A percentile compares a stretch with the other conserved stretches of the same genome.
Conservation (phyloP, 1,140 invertebrate species). For the Ceratina australensis region DNA sequence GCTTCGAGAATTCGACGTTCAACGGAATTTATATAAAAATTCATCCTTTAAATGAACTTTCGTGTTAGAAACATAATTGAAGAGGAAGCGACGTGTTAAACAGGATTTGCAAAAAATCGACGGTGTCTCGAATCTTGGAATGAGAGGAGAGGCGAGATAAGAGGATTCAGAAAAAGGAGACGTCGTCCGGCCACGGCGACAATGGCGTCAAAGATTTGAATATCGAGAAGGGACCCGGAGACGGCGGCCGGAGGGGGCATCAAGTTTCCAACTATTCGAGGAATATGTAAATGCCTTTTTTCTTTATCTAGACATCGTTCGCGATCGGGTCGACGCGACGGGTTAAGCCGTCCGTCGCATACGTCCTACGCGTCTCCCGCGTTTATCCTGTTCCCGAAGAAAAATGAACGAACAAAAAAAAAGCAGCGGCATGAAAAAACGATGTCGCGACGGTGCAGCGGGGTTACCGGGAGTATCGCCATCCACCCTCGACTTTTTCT, state of each 20-base stretch:
- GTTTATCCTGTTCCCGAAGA: conserved; percentile 10
- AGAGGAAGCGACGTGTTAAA: no score
- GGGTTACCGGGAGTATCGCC: background rate
- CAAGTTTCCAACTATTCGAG: conserved; percentile 27
- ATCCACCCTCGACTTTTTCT: conserved; percentile 1
- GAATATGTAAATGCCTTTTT: conserved; percentile 34
- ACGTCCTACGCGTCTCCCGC: conserved; percentile 21
- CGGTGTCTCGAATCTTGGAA: background rate
- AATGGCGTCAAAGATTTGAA: conserved; percentile 28
- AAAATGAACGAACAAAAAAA: conserved; percentile 11
- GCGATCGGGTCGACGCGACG: conserved; percentile 28
- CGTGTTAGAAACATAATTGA: no score
- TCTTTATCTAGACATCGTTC: conserved; percentile 35
- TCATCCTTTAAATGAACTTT: no score
- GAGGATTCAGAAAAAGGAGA: conserved; percentile 4
- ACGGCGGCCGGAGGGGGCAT: background rate
- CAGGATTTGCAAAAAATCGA: no score
- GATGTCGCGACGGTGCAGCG: background rate
- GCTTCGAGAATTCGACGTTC: no score
- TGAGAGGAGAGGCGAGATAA: no score
- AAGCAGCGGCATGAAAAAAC: background rate
- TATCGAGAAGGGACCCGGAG: conserved; percentile 9
- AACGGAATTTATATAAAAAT: no score
- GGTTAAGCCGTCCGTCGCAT: conserved; percentile 22
- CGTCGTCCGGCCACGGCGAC: background rate